Percentiles rank a stretch among this genome's conserved stretches.
Evolutionary conservation across 2,113 vertebrate species (phyloP).

Genomic region (Cettia cetti): DNA sequence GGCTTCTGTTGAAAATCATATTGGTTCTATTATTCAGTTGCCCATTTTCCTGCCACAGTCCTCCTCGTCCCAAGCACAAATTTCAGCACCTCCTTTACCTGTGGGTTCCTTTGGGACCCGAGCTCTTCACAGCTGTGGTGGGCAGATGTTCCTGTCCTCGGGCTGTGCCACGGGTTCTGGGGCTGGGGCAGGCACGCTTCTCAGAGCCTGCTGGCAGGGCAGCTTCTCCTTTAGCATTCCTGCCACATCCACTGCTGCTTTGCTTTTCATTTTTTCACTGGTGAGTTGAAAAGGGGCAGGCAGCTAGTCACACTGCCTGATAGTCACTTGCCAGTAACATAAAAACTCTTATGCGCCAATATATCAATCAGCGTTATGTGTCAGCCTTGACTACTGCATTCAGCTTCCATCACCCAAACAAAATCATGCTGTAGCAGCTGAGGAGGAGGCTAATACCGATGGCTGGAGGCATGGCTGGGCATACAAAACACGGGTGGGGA

Average conservation of each 20-base stretch:
- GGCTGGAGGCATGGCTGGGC: neutral
- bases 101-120: fast-evolving
- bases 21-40: too few species aligned
- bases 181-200: neutral
- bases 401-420: slow-evolving; percentile 39
- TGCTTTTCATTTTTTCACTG: neutral
- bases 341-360: slow-evolving; percentile 2
- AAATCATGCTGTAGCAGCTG: neutral
- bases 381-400: slow-evolving; percentile 38
- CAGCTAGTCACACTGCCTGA: slow-evolving; percentile 9
- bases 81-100: neutral
- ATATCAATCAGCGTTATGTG: slow-evolving; percentile 35
- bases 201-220: neutral
- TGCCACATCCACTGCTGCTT: neutral
- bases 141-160: neutral
- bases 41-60: too few species aligned
- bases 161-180: neutral
- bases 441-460: neutral
- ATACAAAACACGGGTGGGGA: neutral
- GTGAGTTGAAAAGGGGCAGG: neutral
- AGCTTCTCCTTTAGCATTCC: neutral
- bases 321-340: slow-evolving; percentile 47
- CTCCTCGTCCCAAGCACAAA: neutral
- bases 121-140: fast-evolving
- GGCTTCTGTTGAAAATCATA: too few species aligned